Evolutionary conservation across 2,888 invertebrate species (phyloP), one percentile per base, ranked within the genome.

Genomic region (Lymantria dispar): DNA sequence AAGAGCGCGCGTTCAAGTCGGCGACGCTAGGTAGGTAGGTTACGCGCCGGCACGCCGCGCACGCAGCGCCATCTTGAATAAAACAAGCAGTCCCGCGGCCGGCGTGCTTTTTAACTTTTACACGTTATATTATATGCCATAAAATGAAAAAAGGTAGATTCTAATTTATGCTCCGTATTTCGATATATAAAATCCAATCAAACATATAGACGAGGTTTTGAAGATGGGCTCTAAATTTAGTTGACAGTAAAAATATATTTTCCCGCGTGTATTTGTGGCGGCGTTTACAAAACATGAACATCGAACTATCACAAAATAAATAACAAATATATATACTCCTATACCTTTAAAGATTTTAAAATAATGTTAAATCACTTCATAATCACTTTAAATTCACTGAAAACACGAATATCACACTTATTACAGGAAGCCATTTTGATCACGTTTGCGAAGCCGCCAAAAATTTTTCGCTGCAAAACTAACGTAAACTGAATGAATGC

Each of bases 401-500:
- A 74, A 74, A 82, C 78, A 76, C 66, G 47, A 56, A 75, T 70
- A 76, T 72, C 69, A 72, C 66, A 72, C 66, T 58, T 64, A 74
- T 74, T 40, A 81, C 74, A 78, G 90, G 91, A 87, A 92, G 93
- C 93, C 93, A 93, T 93, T 91, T 92, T 93, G 92, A 84, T 88
- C 87, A 86, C 83, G 85, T 83, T 83, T 80, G 63, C 63, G 66
- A 80, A 83, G 84, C 89, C 90, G 90, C 90, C 89, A 90, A 91
- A 90, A 86, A 64, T 74, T 67, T 62, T 55, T 64, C 63, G 58
- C 58, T 54, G 56, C 47, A 53, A 74, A 74, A 72, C 56, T 68
- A 60, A 41, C 29, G 42, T 56, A 52, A 65, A 61, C 50, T 69
- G 54, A 73, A 60, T 62, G 52, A 76, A 72, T 60, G 54, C 54